Evolutionary conservation across 2,113 vertebrate genomes (phyloP), one percentile per base, ranked within the genome.

Genomic region (Petromus typicus): DNA sequence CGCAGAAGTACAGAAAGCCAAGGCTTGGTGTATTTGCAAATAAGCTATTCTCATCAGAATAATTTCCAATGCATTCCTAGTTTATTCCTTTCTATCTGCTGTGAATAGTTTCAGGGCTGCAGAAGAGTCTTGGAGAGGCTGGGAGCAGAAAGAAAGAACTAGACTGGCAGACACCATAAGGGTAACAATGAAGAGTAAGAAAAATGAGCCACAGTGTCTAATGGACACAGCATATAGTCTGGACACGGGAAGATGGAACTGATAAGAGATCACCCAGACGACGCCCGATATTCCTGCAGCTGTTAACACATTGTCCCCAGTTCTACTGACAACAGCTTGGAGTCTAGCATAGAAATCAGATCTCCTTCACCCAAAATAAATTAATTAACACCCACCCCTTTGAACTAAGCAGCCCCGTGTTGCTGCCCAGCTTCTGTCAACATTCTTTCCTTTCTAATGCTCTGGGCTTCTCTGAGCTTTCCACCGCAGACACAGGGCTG

Each of bases 281-380:
- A 78, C 0, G 57, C 32, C 63, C 54, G 85, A 88, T 92, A 96
- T 75, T 93, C 92, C 57, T 76, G 48, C 85, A 93, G 87, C 86
- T 95, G 93, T 76, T 85, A 82, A 48, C 76, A 94, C 92, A 81
- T 88, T 89, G 90, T 93, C 57, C 78, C 57, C 22, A 51, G 5
- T 90, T 76, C 82, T 75, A 76, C 75, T 66, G 85, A 69, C 90
- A 95, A 96, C 96, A 97, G 97, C 96, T 97, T 94, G 96, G 76
- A 88, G 96, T 96, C 96, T 96, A 78, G 78, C 87, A 89, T 79
- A 93, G 97, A 96, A 94, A 97, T 94, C 92, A 94, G 96, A 97
- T 97, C 95, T 93, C 90, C 61, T 57, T 95, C 86, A 83, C 45
- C 75, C 73, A 67, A 96, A 91, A 95, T 97, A 90, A 97, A 98